Percentiles rank a stretch among this genome's conserved stretches.
Conservation (phyloP, 2,888 invertebrate genomes). For the Caenorhabditis macrosperma region DNA sequence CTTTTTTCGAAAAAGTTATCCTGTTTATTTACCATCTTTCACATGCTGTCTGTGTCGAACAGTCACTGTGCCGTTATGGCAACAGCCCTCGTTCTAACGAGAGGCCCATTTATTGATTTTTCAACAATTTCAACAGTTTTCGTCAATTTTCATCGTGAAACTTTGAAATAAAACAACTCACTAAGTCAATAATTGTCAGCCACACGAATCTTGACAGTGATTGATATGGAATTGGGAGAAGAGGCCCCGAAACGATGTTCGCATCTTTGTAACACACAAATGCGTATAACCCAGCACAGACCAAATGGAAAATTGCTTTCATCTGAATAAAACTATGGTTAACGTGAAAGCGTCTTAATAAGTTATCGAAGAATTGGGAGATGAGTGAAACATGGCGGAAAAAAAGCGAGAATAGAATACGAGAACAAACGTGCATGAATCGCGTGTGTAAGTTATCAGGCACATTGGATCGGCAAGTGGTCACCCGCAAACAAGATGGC, state of each 20-base stretch:
- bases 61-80: no score
- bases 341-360: no score
- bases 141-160: no score
- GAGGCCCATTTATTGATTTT: background rate
- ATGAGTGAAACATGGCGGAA: no score
- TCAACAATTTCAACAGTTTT: background rate
- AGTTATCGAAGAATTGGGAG: background rate
- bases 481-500: conserved; percentile 8
- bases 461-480: background rate
- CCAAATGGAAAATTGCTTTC: conserved; percentile 63
- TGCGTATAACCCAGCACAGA: conserved; percentile 63
- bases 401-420: no score
- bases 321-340: conserved; percentile 55
- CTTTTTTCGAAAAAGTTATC: conserved; percentile 4
- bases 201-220: conserved; percentile 75
- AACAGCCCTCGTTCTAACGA: no score
- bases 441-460: conserved; percentile 7
- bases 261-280: conserved; percentile 67
- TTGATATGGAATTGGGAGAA: conserved; percentile 68
- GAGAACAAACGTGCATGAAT: background rate
- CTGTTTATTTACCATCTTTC: background rate
- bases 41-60: no score
- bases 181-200: conserved; percentile 77
- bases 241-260: conserved; percentile 47
- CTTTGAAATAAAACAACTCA: no score